Base-by-base conservation (phyloP, 2,888 invertebrate species). In the Lottia gigantea region DNA sequence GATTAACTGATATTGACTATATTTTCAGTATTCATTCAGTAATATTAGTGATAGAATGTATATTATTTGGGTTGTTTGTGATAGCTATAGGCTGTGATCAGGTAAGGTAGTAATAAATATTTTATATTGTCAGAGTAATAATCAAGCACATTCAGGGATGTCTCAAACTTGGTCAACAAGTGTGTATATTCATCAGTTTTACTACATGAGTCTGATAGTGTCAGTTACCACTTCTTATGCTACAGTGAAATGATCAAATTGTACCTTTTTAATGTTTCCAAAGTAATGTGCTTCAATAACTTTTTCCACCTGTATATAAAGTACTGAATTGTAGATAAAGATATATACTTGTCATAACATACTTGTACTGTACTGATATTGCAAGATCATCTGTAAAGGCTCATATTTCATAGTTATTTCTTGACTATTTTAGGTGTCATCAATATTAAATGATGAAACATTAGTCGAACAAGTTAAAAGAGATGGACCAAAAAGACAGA, bases 11-110 rank as follows among this genome's bases (percentile, higher is more conserved):
- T 40, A 40, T 8, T 31, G 2, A 31, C 31, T 40, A 40, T 40
- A 68, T 77, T 90, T 91, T 67, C 89, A 95, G 95, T 87, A 91
- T 96, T 82, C 95, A 96, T 88, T 93, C 94, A 78, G 93, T 95
- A 66, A 92, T 95, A 81, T 89, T 95, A 76, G 91, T 94, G 72
- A 89, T 96, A 88, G 95, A 95, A 75, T 85, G 82, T 15, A 76
- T 87, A 49, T 76, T 88, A 67, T 88, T 88, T 80, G 88, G 87
- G 11, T 76, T 88, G 68, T 88, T 88, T 83, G 95, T 95, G 19
- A 81, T 88, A 65, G 88, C 88, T 46, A 88, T 88, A 64, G 87
- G 88, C 23, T 87, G 87, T 85, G 88, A 88, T 90, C 91, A 91
- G 87, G 90, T 90, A 77, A 71, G 75, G 67, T 14, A 23, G 19